phyloP scores from a whole-genome alignment of 64 coral and sea anemone genomes.

The Pachyseris speciosa region DNA sequence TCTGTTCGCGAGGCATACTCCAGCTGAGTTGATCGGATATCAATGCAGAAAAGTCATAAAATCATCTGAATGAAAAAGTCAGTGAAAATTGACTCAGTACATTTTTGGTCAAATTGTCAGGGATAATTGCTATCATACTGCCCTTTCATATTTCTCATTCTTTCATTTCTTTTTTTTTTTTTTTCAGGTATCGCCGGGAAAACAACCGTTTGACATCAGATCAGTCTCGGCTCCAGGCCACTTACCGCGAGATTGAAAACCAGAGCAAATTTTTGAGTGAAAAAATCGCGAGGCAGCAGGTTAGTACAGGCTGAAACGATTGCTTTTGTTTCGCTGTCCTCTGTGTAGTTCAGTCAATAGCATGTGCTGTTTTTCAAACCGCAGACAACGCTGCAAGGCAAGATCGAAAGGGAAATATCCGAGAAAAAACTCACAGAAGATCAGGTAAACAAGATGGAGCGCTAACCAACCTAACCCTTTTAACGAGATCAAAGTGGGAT shows the following conservation, averaged over 20 bases:
- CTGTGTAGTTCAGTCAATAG: not conserved
- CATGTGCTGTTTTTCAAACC: not conserved
- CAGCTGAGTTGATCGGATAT: too few species aligned
- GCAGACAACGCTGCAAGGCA: conserved; percentile 69
- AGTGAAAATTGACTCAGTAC: too few species aligned
- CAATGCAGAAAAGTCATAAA: too few species aligned
- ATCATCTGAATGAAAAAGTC: too few species aligned
- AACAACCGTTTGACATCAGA: conserved; percentile 85
- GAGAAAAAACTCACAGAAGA: conserved; percentile 58
- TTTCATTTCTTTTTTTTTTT: not conserved
- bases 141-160: not conserved
- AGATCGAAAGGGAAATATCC: conserved; percentile 66
- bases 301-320: not conserved
- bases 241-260: conserved; percentile 71
- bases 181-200: conserved; percentile 81
- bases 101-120: too few species aligned
- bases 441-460: conserved; percentile 46
- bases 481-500: not conserved
- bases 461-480: too few species aligned
- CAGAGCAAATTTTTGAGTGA: conserved; percentile 66
- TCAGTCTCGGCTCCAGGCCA: conserved; percentile 70
- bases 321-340: not conserved
- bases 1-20: too few species aligned
- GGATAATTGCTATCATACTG: too few species aligned
- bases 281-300: conserved; percentile 71